Evolutionary conservation across 2,888 invertebrate species (phyloP), one percentile per base, ranked within the genome.

Genomic region (Parascotia fuliginaria): DNA sequence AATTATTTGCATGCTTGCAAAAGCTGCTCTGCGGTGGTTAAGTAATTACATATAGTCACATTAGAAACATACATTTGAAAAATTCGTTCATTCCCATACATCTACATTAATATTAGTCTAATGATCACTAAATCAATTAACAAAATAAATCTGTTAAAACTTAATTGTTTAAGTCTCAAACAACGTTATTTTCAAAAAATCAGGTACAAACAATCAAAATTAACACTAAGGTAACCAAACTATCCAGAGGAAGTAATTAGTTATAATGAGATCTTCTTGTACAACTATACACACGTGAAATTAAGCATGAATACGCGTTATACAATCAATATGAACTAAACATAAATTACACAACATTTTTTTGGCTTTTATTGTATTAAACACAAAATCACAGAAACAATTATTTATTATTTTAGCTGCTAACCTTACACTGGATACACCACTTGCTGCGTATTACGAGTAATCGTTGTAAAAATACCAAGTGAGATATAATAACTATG

Each of bases 131-230:
- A 80, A 73, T 70, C 74, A 75, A 70, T 75, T 75, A 82, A 85
- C 84, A 84, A 87, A 89, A 87, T 84, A 84, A 81, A 85, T 85
- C 81, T 87, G 83, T 83, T 80, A 79, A 81, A 82, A 87, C 82
- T 75, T 85, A 88, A 83, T 81, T 83, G 46, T 42, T 64, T 83
- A 87, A 89, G 84, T 88, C 82, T 83, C 86, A 79, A 85, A 83
- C 80, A 86, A 85, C 80, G 74, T 75, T 75, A 77, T 73, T 74
- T 75, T 77, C 76, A 54, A 60, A 73, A 90, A 90, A 90, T 91
- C 91, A 91, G 91, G 91, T 91, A 91, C 91, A 89, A 91, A 90
- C 77, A 89, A 87, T 81, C 73, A 74, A 88, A 87, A 45, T 84
- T 89, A 89, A 84, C 65, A 82, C 88, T 89, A 91, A 83, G 91